Evolutionary conservation across 2,113 vertebrate genomes (phyloP), one percentile per base, ranked within the genome.

Genomic region (Muntiacus reevesi): DNA sequence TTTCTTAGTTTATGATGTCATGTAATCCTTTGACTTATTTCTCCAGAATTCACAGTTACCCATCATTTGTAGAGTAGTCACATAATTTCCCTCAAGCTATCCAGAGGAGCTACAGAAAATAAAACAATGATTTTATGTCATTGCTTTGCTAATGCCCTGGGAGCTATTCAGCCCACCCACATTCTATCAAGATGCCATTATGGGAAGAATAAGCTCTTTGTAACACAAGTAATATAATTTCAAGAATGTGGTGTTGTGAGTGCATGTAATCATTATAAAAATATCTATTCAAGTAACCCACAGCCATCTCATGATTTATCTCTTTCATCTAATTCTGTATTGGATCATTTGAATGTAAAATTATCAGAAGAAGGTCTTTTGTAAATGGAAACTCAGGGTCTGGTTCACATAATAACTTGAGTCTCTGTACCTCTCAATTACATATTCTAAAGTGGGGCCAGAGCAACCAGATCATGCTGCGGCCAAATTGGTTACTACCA

Each of bases 41-140:
- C 84, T 82, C 71, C 64, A 15, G 6, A 40, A 98, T 94, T 76
- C n/a, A 50, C 27, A 88, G 79, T 89, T 92, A 97, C 97, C 84
- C 45, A 96, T 59, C 60, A 30, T 74, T 19, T 85, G 55, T 13
- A 97, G 67, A 93, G 50, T 8, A 86, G 90, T 94, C 90, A 95
- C 60, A 90, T 97, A 98, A 71, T 94, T 97, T 95, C 90, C 96
- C 83, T 91, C 74, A 94, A 96, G 86, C 45, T 85, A 91, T 71
- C 93, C 94, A 36, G 52, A 98, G 84, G 6, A 98, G 86, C 19
- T 92, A 92, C 12, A 97, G 97, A 98, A 98, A 97, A 98, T 98
- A 98, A 98, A 98, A 95, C 50, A 98, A 98, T 97, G 97, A 97
- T 98, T 98, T 99, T 97, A 97, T 97, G 88, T 95, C 67, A 94